phyloP scores from a whole-genome alignment of 2,888 invertebrate genomes.

The Scaptomyza cyrtandrae region DNA sequence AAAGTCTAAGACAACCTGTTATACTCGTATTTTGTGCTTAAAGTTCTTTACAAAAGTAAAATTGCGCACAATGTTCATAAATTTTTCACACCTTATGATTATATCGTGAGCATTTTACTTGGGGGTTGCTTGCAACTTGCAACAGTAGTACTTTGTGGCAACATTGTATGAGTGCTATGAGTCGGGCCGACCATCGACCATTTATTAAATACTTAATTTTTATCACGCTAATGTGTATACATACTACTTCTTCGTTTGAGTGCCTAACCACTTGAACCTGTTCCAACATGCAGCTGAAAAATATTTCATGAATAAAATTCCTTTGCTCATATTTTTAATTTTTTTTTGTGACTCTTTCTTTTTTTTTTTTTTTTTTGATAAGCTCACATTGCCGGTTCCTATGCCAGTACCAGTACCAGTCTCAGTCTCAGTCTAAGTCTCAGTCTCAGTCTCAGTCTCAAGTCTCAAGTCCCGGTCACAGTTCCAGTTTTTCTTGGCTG shows the following conservation, averaged over 20 bases:
- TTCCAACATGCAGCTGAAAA: conserved; percentile 52
- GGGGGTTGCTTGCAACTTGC: not conserved
- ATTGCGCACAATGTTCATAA: conserved; percentile 57
- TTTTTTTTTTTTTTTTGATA: conserved; percentile 40
- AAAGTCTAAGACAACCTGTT: not conserved
- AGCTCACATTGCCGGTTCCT: conserved; percentile 20
- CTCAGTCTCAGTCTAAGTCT: too few relatives aligned
- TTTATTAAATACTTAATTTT: conserved; percentile 74
- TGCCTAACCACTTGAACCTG: conserved; percentile 59
- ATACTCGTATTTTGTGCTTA: not conserved
- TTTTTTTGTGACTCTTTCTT: conserved; percentile 3
- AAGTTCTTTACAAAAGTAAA: conserved; percentile 7
- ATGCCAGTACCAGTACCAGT: not conserved
- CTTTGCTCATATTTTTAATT: conserved; percentile 38
- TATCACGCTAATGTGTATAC: conserved; percentile 46
- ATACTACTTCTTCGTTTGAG: not conserved
- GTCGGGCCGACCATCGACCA: conserved; percentile 29
- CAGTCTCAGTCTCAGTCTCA: conserved; percentile 1
- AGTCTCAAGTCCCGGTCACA: conserved; percentile 4
- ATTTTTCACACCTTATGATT: conserved; percentile 80
- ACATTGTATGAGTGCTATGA: conserved; percentile 28
- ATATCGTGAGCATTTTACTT: conserved; percentile 64
- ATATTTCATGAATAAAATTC: conserved; percentile 73
- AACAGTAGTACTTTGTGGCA: conserved; percentile 10
- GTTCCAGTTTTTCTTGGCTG: conserved; percentile 7